These are phyloP conservation scores for Chrosomus eos DNA, from an alignment of 2,797 vertebrate species.

Conservation along the genomic window DNA sequence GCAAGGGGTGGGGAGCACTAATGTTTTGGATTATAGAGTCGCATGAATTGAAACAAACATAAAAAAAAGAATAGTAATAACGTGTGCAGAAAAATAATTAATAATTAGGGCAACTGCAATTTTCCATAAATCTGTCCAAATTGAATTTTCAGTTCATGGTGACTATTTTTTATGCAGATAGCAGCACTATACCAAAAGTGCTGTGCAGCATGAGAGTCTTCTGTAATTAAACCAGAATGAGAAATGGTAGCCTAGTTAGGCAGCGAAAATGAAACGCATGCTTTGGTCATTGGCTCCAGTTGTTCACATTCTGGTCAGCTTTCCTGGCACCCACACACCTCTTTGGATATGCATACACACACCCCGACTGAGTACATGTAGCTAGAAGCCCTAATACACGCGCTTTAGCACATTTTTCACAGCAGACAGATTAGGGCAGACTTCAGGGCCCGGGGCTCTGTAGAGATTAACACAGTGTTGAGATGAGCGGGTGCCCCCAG, in stretches of 20 bases:
- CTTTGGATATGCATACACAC: constrained; percentile 43
- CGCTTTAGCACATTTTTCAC: constrained; percentile 54
- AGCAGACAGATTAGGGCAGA: constrained; percentile 42
- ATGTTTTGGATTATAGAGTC: too few relatives aligned
- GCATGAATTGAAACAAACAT: not conserved
- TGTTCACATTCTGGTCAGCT: constrained; percentile 46
- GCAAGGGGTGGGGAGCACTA: too few relatives aligned
- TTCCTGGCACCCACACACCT: constrained; percentile 37
- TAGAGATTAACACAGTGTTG: constrained; percentile 67
- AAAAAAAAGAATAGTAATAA: not conserved
- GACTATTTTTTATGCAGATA: not conserved
- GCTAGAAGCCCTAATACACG: constrained; percentile 48
- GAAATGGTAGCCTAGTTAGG: not conserved
- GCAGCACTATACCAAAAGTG: not conserved
- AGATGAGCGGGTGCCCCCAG: constrained; percentile 53
- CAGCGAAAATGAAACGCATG: not conserved
- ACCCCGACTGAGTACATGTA: constrained; percentile 21
- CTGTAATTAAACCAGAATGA: constrained; percentile 12
- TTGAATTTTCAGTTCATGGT: not conserved
- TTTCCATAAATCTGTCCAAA: not conserved
- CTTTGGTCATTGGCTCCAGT: constrained; percentile 15
- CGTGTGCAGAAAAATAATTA: not conserved
- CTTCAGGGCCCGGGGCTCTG: constrained; percentile 58
- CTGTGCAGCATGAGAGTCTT: not conserved
- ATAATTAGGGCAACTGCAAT: not conserved